Conservation (phyloP, 2,888 invertebrate genomes). For the Tetranychus truncatus region DNA sequence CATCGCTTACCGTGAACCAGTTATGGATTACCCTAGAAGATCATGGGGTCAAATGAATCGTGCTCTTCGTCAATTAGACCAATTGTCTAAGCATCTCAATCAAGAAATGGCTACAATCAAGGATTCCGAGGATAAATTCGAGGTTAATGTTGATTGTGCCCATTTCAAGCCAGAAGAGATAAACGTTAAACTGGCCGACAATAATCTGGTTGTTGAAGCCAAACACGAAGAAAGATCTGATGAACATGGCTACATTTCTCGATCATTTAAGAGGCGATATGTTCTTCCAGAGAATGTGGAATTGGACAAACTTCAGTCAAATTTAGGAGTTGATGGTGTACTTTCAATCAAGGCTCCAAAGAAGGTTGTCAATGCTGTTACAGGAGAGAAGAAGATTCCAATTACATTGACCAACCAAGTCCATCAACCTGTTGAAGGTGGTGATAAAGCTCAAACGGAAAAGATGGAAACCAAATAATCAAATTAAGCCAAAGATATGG, state of each 20-base stretch:
- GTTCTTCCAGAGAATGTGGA: constrained; percentile 24
- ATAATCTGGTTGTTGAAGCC: constrained; percentile 24
- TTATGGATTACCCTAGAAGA: not conserved
- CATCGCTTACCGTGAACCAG: not conserved
- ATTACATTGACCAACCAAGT: not conserved
- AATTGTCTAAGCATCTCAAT: not conserved
- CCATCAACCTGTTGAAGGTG: not conserved
- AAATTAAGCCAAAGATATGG: not conserved
- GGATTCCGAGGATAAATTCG: constrained; percentile 18
- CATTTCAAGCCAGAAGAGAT: constrained; percentile 24
- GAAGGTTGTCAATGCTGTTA: not conserved
- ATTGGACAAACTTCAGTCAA: constrained; percentile 22
- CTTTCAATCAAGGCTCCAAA: constrained; percentile 23
- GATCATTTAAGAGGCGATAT: constrained; percentile 25
- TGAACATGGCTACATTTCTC: constrained; percentile 24
- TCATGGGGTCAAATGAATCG: not conserved
- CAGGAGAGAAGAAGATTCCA: not conserved
- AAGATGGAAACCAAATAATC: not conserved
- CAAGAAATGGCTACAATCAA: not conserved
- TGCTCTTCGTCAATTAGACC: not conserved
- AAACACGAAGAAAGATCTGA: constrained; percentile 26
- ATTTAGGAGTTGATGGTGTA: constrained; percentile 21
- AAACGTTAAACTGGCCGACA: constrained; percentile 24
- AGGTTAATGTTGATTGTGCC: constrained; percentile 22
- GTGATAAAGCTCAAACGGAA: not conserved